A percentile compares a stretch with the other conserved stretches of the same genome.
phyloP scores from a whole-genome alignment of 1,140 invertebrate genomes.

The Bemisia tabaci region DNA sequence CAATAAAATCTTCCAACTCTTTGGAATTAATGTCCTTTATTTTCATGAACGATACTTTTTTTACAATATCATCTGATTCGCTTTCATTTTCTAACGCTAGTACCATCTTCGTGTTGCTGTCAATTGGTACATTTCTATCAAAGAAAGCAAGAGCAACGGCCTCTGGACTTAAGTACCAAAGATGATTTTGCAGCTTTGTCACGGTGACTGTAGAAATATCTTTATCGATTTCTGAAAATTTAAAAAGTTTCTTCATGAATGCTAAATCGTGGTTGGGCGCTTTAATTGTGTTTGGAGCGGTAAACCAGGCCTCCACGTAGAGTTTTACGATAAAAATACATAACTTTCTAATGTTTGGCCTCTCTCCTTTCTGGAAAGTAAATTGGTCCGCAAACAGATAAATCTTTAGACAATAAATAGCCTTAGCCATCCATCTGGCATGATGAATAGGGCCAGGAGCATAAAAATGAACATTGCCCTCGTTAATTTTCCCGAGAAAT shows the following conservation, averaged over 20 bases:
- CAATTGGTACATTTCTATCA: constrained; percentile 1
- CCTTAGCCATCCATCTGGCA: constrained; percentile 1
- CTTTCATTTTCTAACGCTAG: no score
- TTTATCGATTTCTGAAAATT: constrained; percentile 4
- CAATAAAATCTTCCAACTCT: no score
- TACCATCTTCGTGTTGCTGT: no score
- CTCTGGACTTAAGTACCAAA: constrained; percentile 26
- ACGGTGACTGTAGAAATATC: constrained; percentile 17
- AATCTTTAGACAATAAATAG: neutral
- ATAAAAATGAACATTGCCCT: constrained; percentile 6
- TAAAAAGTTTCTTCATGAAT: constrained; percentile 10
- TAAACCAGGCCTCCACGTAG: constrained; percentile 19
- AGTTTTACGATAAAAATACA: constrained; percentile 18
- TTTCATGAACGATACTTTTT: no score
- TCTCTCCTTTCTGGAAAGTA: constrained; percentile 15
- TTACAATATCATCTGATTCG: no score
- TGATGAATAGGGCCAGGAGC: constrained; percentile 6
- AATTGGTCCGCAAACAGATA: constrained; percentile 7
- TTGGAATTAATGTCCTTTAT: no score
- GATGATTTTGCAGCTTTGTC: constrained; percentile 22
- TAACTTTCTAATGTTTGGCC: constrained; percentile 12
- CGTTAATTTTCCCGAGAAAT: constrained; percentile 8
- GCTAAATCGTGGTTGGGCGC: constrained; percentile 12
- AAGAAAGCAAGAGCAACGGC: constrained; percentile 20
- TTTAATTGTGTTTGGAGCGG: constrained; percentile 10